phyloP scores from a whole-genome alignment of 2,888 invertebrate genomes.

The Cephus runcator region DNA sequence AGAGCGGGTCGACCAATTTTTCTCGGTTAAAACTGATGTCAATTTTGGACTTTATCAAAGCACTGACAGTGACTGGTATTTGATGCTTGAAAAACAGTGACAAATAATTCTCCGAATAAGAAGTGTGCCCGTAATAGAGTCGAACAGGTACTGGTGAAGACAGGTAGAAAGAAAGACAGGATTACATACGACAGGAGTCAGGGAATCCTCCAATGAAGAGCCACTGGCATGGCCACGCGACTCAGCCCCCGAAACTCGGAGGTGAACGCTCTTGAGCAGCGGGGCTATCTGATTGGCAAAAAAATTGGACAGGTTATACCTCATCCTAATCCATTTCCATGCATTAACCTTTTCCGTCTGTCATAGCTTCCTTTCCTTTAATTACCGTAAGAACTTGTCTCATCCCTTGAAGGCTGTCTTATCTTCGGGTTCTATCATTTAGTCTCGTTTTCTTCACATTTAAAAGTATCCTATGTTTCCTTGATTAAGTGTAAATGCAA shows the following conservation, averaged over 20 bases:
- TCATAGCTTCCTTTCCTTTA: neutral
- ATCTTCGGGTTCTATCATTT: neutral
- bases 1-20: neutral
- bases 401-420: neutral
- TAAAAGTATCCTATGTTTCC: neutral
- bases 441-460: neutral
- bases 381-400: neutral
- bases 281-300: conserved; percentile 85
- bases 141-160: neutral
- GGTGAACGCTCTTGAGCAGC: conserved; percentile 84
- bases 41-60: neutral
- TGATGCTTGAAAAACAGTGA: conserved; percentile 16
- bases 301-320: conserved; percentile 78
- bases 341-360: neutral
- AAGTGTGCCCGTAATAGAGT: neutral
- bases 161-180: neutral
- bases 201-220: conserved; percentile 48
- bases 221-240: conserved; percentile 74
- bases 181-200: conserved; percentile 1
- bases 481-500: neutral
- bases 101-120: neutral
- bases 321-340: conserved; percentile 4
- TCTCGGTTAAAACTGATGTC: neutral
- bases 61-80: neutral
- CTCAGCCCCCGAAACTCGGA: conserved; percentile 84